phyloP scores from a whole-genome alignment of 2,113 vertebrate genomes.

The Colossoma macropomum region DNA sequence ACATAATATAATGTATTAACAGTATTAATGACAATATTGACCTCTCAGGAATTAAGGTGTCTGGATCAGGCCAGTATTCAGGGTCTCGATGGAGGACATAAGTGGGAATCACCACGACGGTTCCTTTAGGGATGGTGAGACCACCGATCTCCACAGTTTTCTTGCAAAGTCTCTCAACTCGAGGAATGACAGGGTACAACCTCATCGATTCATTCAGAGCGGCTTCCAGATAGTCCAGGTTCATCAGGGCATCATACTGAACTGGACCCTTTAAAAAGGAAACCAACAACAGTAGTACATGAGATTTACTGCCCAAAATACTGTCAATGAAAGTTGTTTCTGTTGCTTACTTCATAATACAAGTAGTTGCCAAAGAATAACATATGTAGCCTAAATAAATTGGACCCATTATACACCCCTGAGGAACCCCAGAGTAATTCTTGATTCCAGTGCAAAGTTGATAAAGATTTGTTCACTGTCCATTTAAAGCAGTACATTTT shows the following conservation, averaged over 20 bases:
- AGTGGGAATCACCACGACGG: constrained; percentile 55
- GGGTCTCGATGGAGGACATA: constrained; percentile 71
- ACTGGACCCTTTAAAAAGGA: constrained; percentile 64
- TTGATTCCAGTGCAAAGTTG: too few species aligned
- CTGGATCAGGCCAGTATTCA: constrained; percentile 48
- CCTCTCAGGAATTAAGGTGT: constrained; percentile 51
- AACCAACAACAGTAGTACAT: not conserved
- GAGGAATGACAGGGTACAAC: constrained; percentile 65
- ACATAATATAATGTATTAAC: not conserved
- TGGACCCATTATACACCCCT: not conserved
- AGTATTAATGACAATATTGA: not conserved
- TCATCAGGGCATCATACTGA: constrained; percentile 66
- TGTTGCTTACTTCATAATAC: not conserved
- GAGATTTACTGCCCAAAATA: not conserved
- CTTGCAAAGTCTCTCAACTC: constrained; percentile 80
- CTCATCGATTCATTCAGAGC: constrained; percentile 80
- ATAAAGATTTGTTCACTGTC: too few species aligned
- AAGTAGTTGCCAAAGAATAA: too few species aligned
- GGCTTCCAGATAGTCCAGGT: constrained; percentile 88
- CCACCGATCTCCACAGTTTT: constrained; percentile 75
- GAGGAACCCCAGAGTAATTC: not conserved
- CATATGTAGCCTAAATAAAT: not conserved
- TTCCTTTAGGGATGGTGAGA: constrained; percentile 69
- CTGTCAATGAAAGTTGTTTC: not conserved
- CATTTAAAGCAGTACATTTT: too few species aligned